phyloP scores from a whole-genome alignment of 2,797 vertebrate species.

The Moxostoma hubbsi region DNA sequence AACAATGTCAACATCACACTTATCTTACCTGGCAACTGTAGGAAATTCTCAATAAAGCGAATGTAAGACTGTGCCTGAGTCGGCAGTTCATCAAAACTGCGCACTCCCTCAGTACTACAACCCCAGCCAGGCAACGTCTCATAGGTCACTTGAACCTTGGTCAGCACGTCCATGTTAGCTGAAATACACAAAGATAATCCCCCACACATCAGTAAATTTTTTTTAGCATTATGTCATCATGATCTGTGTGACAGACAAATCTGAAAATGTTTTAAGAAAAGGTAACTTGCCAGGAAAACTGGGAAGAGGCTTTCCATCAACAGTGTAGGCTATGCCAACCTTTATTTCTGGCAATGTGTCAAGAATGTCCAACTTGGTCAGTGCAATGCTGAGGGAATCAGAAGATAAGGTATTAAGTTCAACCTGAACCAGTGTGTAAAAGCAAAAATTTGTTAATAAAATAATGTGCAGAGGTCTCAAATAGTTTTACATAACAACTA shows the following conservation, averaged over 20 bases:
- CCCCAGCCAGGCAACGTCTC: constrained; percentile 80
- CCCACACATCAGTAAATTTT: not conserved
- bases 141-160: constrained; percentile 77
- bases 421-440: not conserved
- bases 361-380: constrained; percentile 86
- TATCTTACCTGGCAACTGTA: constrained; percentile 79
- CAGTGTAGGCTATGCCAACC: constrained; percentile 79
- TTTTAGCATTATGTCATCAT: not conserved
- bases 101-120: constrained; percentile 77
- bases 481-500: not conserved
- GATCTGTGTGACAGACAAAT: not conserved
- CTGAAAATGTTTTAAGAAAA: not conserved
- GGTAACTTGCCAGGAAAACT: constrained; percentile 77
- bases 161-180: constrained; percentile 85
- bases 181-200: not conserved
- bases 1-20: not conserved
- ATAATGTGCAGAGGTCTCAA: not conserved
- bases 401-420: not conserved
- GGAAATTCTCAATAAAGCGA: constrained; percentile 80
- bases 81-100: constrained; percentile 78
- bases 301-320: constrained; percentile 76
- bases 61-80: constrained; percentile 78
- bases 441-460: not conserved
- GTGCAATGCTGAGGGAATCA: constrained; percentile 73
- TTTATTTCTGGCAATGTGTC: constrained; percentile 82